A percentile compares a stretch with the other conserved stretches of the same genome.
phyloP scores from a whole-genome alignment of 2,888 invertebrate species.

The Branchellion lobata region DNA sequence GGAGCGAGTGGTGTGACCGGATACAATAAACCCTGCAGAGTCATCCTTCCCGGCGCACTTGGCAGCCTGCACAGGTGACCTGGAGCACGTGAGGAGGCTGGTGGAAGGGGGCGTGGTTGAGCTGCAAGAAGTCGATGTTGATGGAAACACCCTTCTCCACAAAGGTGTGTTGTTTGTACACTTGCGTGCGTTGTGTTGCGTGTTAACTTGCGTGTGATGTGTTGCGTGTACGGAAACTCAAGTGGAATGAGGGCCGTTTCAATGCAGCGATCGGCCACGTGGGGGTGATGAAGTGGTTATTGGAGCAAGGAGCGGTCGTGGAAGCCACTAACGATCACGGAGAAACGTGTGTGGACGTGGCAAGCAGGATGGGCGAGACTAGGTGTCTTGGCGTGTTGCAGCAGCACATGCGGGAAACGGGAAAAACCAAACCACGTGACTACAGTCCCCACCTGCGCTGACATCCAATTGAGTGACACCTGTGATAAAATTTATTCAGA shows the following conservation, averaged over 20 bases:
- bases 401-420: not conserved
- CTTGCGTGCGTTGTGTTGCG: no score
- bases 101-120: slow-evolving; percentile 63
- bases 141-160: slow-evolving; percentile 62
- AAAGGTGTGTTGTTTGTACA: slow-evolving; percentile 57
- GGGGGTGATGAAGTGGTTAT: slow-evolving; percentile 61
- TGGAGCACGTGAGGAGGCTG: slow-evolving; percentile 61
- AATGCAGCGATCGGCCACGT: slow-evolving; percentile 61
- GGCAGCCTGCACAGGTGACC: slow-evolving; percentile 61
- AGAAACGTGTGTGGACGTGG: slow-evolving; percentile 61
- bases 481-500: no score
- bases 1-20: no score
- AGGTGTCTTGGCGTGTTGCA: slow-evolving; percentile 57
- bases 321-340: slow-evolving; percentile 60
- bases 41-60: slow-evolving; percentile 63
- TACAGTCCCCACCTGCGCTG: not conserved
- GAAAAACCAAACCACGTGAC: not conserved
- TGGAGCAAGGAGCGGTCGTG: slow-evolving; percentile 62
- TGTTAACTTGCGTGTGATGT: not conserved
- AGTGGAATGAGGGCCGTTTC: not conserved
- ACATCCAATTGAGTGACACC: no score
- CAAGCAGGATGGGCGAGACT: slow-evolving; percentile 60
- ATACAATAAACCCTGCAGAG: slow-evolving; percentile 56
- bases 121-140: slow-evolving; percentile 62
- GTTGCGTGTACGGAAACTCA: not conserved